phyloP scores from a whole-genome alignment of 92 coral and sea anemone species.

The Palythoa grandiflora region DNA sequence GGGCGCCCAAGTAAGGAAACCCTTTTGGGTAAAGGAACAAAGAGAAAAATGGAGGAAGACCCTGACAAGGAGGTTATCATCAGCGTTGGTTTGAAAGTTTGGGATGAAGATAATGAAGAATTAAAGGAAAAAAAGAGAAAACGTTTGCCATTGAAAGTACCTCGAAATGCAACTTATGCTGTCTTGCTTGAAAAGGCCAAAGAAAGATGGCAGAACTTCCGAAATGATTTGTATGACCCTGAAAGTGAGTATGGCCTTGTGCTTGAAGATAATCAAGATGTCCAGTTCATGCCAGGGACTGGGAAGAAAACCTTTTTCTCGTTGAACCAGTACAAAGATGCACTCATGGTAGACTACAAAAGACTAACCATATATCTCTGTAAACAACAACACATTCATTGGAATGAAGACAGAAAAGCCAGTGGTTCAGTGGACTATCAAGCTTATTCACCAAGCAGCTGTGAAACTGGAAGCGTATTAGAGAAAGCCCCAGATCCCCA shows the following conservation, averaged over 20 bases:
- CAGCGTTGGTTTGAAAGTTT: slow-evolving; percentile 39
- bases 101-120: slow-evolving; percentile 50
- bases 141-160: slow-evolving; percentile 41
- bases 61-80: slow-evolving; percentile 39
- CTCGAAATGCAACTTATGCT: slow-evolving; percentile 40
- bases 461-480: slow-evolving; percentile 11
- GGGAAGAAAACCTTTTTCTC: slow-evolving; percentile 40
- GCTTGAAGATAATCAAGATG: slow-evolving; percentile 37
- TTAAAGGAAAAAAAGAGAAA: slow-evolving; percentile 45
- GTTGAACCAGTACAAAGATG: slow-evolving; percentile 45
- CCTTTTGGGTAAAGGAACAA: slow-evolving; percentile 49
- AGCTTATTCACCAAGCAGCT: background rate
- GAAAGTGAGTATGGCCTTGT: slow-evolving; percentile 37
- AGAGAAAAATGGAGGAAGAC: slow-evolving; percentile 46
- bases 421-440: slow-evolving; percentile 18
- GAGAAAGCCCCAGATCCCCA: slow-evolving; percentile 39
- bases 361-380: slow-evolving; percentile 49
- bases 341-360: slow-evolving; percentile 37
- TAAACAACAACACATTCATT: slow-evolving; percentile 35
- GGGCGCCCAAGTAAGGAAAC: slow-evolving; percentile 47
- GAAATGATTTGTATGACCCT: slow-evolving; percentile 40
- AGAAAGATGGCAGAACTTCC: slow-evolving; percentile 35
- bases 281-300: slow-evolving; percentile 44
- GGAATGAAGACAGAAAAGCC: slow-evolving; percentile 26
- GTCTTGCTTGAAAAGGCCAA: slow-evolving; percentile 46